These are phyloP conservation scores for Anodontia alba DNA, from an alignment of 2,888 invertebrate genomes.

Conservation along the genomic window DNA sequence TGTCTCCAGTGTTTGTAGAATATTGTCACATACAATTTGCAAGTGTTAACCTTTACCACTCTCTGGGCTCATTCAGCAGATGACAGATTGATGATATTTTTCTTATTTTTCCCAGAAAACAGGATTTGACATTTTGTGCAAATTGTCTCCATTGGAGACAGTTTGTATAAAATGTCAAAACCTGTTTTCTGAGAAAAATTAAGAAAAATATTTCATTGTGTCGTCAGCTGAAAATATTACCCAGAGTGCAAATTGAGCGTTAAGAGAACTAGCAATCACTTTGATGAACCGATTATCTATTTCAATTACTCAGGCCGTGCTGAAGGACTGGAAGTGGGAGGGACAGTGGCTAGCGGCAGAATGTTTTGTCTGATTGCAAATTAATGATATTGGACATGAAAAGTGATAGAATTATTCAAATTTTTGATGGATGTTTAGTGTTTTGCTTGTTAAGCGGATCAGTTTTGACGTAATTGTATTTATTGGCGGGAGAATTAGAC, in stretches of 20 bases:
- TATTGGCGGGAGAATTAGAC: constrained; percentile 4
- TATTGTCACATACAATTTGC: too few relatives aligned
- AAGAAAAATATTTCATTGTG: too few relatives aligned
- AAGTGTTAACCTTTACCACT: too few relatives aligned
- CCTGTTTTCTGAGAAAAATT: too few relatives aligned
- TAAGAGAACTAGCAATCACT: not conserved
- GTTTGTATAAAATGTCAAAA: too few relatives aligned
- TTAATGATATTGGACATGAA: not conserved
- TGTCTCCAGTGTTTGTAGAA: too few relatives aligned
- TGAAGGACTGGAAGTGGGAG: not conserved
- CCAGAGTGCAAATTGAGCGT: not conserved
- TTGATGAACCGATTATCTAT: not conserved
- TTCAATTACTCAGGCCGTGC: not conserved
- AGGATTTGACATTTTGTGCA: too few relatives aligned
- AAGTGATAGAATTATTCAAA: constrained; percentile 13
- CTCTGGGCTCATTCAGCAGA: too few relatives aligned
- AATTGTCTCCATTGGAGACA: too few relatives aligned
- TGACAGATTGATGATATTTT: too few relatives aligned
- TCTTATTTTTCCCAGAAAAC: too few relatives aligned
- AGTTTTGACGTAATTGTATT: constrained; percentile 17
- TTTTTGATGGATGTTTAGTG: not conserved
- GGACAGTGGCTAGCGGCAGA: not conserved
- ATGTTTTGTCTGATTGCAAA: not conserved
- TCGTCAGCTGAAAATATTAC: too few relatives aligned
- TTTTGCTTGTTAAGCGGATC: constrained; percentile 10